Conservation (phyloP, 2,797 vertebrate species). For the Tapirus indicus region DNA sequence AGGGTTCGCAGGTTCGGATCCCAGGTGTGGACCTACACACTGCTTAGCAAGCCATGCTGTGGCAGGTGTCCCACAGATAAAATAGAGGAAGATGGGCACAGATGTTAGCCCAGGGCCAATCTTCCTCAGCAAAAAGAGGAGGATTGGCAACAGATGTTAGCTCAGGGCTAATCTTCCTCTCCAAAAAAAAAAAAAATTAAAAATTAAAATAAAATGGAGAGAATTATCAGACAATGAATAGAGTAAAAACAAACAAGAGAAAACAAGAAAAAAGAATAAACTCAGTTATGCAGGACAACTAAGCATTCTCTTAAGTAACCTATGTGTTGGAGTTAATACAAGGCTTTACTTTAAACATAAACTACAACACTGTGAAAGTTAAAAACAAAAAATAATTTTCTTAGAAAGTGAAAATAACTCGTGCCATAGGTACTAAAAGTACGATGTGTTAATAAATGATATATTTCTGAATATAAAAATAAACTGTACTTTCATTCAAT, state of each 20-base stretch:
- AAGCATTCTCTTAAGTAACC: neutral
- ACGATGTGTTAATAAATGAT: neutral
- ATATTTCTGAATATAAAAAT: constrained; percentile 8
- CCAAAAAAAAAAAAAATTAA: no score
- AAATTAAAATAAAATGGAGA: neutral
- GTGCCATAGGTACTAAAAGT: neutral
- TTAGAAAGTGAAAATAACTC: neutral
- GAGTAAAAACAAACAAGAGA: neutral
- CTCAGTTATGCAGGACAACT: neutral
- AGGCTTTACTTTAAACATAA: neutral
- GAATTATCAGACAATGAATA: constrained; percentile 1
- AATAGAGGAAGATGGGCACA: no score
- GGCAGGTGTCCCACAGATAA: no score
- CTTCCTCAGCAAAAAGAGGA: no score
- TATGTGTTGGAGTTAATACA: neutral
- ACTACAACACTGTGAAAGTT: neutral
- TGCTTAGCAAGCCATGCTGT: no score
- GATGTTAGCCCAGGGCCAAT: no score
- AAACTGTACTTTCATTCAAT: neutral
- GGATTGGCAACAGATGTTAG: no score
- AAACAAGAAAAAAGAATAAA: constrained; percentile 21
- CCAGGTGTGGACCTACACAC: no score
- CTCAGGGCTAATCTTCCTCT: no score
- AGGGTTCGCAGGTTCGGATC: no score
- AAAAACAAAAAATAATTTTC: constrained; percentile 27